These are phyloP conservation scores for Panulirus ornatus DNA, from an alignment of 1,140 invertebrate genomes.

Conservation along the genomic window DNA sequence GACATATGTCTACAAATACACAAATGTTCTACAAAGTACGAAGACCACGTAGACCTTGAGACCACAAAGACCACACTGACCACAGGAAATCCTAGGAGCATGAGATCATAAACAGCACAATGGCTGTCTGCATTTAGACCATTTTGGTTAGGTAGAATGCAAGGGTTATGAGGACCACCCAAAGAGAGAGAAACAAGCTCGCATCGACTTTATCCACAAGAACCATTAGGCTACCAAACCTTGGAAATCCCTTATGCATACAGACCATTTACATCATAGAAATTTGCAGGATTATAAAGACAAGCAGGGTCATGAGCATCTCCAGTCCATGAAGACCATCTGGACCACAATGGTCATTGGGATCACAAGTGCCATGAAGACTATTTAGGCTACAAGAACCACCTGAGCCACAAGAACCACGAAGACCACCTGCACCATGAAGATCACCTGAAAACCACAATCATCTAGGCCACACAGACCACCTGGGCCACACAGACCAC, in stretches of 20 bases:
- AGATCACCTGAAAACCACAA: slow-evolving; percentile 37
- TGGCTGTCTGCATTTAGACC: neutral
- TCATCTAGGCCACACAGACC: neutral
- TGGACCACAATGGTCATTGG: neutral
- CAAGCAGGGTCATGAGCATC: neutral
- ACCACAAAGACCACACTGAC: neutral
- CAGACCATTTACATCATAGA: neutral
- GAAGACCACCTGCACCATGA: slow-evolving; percentile 52
- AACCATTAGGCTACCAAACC: neutral
- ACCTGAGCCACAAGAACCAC: slow-evolving; percentile 40
- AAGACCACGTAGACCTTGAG: slow-evolving; percentile 11
- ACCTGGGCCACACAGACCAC: slow-evolving; percentile 16
- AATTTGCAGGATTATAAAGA: neutral
- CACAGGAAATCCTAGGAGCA: neutral
- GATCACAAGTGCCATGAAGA: neutral
- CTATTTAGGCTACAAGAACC: slow-evolving; percentile 19
- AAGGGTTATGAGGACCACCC: neutral
- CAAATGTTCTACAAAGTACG: slow-evolving; percentile 1
- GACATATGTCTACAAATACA: slow-evolving; percentile 36
- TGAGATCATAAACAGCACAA: neutral
- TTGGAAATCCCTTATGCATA: neutral
- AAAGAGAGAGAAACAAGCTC: neutral
- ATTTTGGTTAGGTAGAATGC: neutral
- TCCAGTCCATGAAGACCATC: neutral
- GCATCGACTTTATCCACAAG: neutral